Conservation (phyloP, 2,888 invertebrate genomes). For the Selenia dentaria region DNA sequence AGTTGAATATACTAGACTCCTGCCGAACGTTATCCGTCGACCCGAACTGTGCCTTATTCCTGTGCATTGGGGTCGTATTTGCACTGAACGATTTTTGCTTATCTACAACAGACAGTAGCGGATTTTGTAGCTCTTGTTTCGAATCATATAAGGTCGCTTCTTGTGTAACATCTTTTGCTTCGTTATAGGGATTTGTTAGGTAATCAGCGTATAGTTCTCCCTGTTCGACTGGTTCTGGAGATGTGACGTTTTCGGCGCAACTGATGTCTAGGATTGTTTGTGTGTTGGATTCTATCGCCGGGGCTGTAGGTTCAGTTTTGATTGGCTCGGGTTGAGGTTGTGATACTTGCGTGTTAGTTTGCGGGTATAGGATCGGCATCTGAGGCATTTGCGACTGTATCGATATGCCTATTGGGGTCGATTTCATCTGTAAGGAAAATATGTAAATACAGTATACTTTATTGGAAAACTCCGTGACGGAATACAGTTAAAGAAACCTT, state of each 20-base stretch:
- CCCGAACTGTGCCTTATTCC: slow-evolving; percentile 69
- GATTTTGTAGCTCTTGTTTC: slow-evolving; percentile 43
- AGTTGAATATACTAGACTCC: slow-evolving; percentile 82
- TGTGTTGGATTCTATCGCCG: slow-evolving; percentile 30
- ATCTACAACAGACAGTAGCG: slow-evolving; percentile 42
- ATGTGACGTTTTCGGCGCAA: slow-evolving; percentile 34
- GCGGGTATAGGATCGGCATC: slow-evolving; percentile 66
- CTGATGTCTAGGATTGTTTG: slow-evolving; percentile 27
- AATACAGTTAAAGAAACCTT: no score
- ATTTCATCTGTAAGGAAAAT: slow-evolving; percentile 85
- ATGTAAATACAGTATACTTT: no score
- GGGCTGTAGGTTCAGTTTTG: slow-evolving; percentile 37
- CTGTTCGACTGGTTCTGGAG: slow-evolving; percentile 43
- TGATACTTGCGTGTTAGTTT: slow-evolving; percentile 29
- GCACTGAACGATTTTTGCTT: slow-evolving; percentile 67
- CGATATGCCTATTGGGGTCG: slow-evolving; percentile 85
- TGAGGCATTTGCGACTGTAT: slow-evolving; percentile 63
- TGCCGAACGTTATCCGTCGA: slow-evolving; percentile 72
- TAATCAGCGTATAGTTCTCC: slow-evolving; percentile 82
- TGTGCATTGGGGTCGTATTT: slow-evolving; percentile 72
- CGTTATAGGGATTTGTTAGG: slow-evolving; percentile 83
- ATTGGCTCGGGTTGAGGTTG: slow-evolving; percentile 16
- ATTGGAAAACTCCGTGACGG: no score
- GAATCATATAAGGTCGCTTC: slow-evolving; percentile 64
- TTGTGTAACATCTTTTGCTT: slow-evolving; percentile 52